Evolutionary conservation across 2,113 vertebrate species (phyloP).

Genomic region (Siniperca chuatsi): DNA sequence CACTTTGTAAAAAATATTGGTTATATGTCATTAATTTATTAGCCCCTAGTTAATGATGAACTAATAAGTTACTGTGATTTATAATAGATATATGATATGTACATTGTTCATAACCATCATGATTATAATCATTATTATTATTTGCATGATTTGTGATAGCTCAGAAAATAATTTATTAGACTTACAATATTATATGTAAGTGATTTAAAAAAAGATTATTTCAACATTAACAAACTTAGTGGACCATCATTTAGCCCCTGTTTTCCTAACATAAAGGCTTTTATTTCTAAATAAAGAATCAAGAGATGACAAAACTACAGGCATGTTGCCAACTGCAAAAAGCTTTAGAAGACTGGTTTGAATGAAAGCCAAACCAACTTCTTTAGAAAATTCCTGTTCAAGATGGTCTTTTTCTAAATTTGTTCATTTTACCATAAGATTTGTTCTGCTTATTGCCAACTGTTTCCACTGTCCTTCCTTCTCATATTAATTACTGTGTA

Average conservation of each 20-base stretch:
- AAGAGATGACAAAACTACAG: background rate
- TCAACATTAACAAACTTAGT: background rate
- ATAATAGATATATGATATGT: no score
- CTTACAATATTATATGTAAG: background rate
- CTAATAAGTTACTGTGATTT: no score
- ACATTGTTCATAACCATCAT: no score
- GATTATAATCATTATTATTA: no score
- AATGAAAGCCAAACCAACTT: background rate
- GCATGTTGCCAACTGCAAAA: background rate
- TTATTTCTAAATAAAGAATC: conserved; percentile 7
- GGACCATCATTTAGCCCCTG: background rate
- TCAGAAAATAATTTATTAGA: background rate
- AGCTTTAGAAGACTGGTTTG: conserved; percentile 30
- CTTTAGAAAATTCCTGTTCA: background rate
- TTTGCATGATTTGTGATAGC: no score
- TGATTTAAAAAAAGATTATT: background rate
- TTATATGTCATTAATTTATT: background rate
- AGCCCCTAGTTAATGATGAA: no score
- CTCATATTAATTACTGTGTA: background rate
- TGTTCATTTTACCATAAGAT: background rate
- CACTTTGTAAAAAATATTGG: background rate
- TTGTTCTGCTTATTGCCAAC: background rate
- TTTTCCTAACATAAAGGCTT: background rate
- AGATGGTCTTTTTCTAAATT: conserved; percentile 3
- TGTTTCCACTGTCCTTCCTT: background rate